Evolutionary conservation across 1,140 invertebrate species (phyloP), one percentile per base, ranked within the genome.

Genomic region (Leptinotarsa texana): DNA sequence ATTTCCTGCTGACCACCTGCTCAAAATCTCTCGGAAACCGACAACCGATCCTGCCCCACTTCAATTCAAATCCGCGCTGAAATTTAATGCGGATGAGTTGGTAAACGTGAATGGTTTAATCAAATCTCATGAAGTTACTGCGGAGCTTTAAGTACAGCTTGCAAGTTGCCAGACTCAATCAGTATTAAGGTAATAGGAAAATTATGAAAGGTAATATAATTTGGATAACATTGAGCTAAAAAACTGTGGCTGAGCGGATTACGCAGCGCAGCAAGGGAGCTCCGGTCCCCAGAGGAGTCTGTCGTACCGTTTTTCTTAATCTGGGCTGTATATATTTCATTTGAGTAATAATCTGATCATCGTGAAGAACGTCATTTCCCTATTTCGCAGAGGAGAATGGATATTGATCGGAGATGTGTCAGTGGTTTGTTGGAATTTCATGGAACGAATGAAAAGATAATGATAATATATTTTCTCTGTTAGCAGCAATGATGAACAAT

Each of bases 121-220:
- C 49, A 57, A 57, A 57, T 57, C 49, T 57, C 49, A 57, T 57
- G 49, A n/a, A 57, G 49, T 57, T 15, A 57, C 49, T 57, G 15
- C n/a, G n/a, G 49, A 57, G 49, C 49, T 57, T 57, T 13, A 57
- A 57, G 49, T 57, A 57, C n/a, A 57, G 49, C 49, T 57, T 57
- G 49, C 49, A 57, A 57, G 15, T 57, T 57, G 49, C 13, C 49
- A 57, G 49, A 57, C 49, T 57, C 49, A 57, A 57, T 57, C 49
- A 57, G 49, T 57, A 57, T 57, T 57, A 57, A 57, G 49, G 49
- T 57, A 57, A 57, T 57, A 57, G 49, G 49, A 57, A 57, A 57
- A 57, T 57, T 57, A 57, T 57, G 51, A 57, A 57, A 57, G 51
- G 51, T 57, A 57, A 57, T 57, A 57, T 57, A 57, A 57, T 57